A percentile compares a stretch with the other conserved stretches of the same genome.
These are phyloP conservation scores for Macaca mulatta DNA, from an alignment of 2,113 vertebrate genomes.

Conservation along the genomic window DNA sequence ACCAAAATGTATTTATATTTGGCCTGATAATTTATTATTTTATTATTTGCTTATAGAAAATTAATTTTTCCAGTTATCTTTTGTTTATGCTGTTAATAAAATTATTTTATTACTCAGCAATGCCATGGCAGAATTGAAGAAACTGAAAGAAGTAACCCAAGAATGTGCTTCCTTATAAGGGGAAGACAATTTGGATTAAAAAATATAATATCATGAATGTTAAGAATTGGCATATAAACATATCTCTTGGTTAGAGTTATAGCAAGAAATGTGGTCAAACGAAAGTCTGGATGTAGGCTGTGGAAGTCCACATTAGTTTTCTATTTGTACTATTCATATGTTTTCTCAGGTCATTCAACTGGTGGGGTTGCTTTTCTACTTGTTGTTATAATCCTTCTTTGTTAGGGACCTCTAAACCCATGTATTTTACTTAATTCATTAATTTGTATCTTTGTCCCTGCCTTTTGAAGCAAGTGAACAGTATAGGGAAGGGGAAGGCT, in stretches of 20 bases:
- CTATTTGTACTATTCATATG: not conserved
- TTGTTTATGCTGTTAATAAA: constrained; percentile 51
- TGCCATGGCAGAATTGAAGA: constrained; percentile 33
- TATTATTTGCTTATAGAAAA: constrained; percentile 2
- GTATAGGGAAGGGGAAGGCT: not conserved
- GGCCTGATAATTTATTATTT: constrained; percentile 10
- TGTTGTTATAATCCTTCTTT: not conserved
- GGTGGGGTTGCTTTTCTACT: constrained; percentile 23
- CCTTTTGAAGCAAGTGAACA: constrained; percentile 3
- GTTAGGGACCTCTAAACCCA: constrained; percentile 3
- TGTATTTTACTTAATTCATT: constrained; percentile 7
- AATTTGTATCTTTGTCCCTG: constrained; percentile 17
- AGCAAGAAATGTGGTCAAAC: not conserved
- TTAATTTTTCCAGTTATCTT: constrained; percentile 33
- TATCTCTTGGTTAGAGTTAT: constrained; percentile 33
- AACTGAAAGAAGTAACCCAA: not conserved
- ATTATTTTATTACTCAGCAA: constrained; percentile 36
- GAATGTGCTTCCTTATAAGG: constrained; percentile 25
- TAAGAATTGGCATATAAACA: not conserved
- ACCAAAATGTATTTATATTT: constrained; percentile 41
- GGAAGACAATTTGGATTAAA: not conserved
- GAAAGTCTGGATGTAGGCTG: not conserved
- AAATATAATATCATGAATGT: not conserved
- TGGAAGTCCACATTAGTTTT: not conserved
- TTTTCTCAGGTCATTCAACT: constrained; percentile 9